Base-by-base conservation (phyloP, 2,113 vertebrate species). In the Sarotherodon lohbergeri region DNA sequence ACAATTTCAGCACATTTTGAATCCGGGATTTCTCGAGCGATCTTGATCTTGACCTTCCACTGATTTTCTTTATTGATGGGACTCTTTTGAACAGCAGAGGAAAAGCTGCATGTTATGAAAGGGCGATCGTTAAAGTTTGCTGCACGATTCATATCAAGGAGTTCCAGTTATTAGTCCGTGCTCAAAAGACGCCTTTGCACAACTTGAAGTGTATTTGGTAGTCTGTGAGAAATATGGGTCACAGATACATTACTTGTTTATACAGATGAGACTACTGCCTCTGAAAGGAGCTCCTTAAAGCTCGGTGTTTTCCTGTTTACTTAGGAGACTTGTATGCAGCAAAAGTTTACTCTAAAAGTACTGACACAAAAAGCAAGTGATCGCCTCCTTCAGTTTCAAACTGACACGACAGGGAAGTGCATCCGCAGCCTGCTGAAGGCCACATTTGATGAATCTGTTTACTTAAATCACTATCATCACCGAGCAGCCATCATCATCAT, bases 391-490 rank as follows among this genome's bases (percentile, higher is more conserved):
- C 27, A 68, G 36, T 87, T 83, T 76, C 84, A 73, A 55, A 36
- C 50, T 16, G 10, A 19, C 55, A 52, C 2, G 24, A 54, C 41
- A 36, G 56, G 3, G 50, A 24, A 61, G 63, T 76, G 82, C 46
- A 78, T 83, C 50, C 2, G 39, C 14, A 17, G 82, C 7, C 2
- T 29, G n/a, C 81, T 82, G 46, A 89, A 83, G 87, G 84, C 89
- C 80, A 85, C 84, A 5, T 91, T 87, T 94, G 85, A 94, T 85
- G 39, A 90, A 83, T 91, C 59, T 89, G 93, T 95, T 95, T 88
- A 94, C 93, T 90, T 85, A 90, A 94, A 94, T 95, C 89, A 89
- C 91, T 90, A 89, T 93, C 86, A 95, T 94, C 89, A 91, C 79
- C 10, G 81, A 87, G 81, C 85, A 80, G 89, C 89, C 86, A 90